These are phyloP conservation scores for Graptemys geographica DNA, from an alignment of 2,797 vertebrate species.

Conservation along the genomic window DNA sequence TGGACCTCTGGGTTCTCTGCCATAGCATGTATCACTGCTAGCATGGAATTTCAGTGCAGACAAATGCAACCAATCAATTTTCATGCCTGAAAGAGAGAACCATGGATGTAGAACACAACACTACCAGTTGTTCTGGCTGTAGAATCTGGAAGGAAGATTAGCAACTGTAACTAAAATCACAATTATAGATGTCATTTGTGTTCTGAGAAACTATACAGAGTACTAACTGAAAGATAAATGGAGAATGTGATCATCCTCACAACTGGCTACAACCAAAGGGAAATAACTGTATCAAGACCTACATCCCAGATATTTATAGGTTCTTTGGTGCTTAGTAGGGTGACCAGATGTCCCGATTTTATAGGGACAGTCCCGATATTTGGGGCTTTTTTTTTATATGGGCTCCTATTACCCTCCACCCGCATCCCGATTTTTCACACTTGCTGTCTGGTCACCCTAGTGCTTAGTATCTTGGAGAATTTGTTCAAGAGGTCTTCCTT, in stretches of 20 bases:
- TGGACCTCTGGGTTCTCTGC: neutral
- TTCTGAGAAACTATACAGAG: neutral
- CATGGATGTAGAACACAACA: neutral
- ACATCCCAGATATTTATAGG: neutral
- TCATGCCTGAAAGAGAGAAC: neutral
- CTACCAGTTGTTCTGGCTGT: neutral
- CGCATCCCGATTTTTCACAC: too few species aligned
- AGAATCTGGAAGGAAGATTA: neutral
- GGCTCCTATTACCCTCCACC: too few species aligned
- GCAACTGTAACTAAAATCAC: neutral
- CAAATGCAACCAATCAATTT: neutral
- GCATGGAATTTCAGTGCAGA: neutral
- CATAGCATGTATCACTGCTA: neutral
- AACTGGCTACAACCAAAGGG: neutral
- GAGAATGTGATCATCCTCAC: neutral
- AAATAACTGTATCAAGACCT: neutral
- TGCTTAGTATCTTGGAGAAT: neutral
- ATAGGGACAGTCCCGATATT: too few species aligned
- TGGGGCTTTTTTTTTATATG: too few species aligned
- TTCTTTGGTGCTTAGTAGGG: neutral
- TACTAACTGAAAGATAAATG: neutral
- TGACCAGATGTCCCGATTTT: too few species aligned
- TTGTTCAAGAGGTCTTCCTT: neutral
- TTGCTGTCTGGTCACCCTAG: too few species aligned
- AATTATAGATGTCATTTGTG: rapidly evolving